These are phyloP conservation scores for Pseudopipra pipra DNA, from an alignment of 2,113 vertebrate genomes.

Conservation along the genomic window DNA sequence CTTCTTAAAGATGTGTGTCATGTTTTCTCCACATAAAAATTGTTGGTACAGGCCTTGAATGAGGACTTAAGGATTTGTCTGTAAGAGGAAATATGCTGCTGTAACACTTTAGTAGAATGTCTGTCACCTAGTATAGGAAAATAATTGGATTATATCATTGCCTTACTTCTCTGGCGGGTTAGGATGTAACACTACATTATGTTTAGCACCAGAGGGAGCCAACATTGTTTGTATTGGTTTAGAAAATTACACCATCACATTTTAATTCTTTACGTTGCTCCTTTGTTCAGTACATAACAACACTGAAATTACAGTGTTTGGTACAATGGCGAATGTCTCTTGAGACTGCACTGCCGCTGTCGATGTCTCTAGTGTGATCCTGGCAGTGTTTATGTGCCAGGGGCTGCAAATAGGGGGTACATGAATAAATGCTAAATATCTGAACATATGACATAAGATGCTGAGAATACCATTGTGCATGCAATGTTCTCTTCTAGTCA, in stretches of 20 bases:
- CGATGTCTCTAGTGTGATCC: background rate
- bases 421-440: conserved; percentile 50
- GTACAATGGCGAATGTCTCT: background rate
- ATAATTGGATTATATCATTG: conserved; percentile 6
- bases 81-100: background rate
- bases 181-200: background rate
- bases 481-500: background rate
- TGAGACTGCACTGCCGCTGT: background rate
- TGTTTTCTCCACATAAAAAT: background rate
- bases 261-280: background rate
- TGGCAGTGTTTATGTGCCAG: conserved; percentile 22
- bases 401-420: background rate
- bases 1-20: background rate
- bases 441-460: conserved; percentile 36
- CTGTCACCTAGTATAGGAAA: background rate
- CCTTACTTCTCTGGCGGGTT: background rate
- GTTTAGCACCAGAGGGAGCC: conserved; percentile 62
- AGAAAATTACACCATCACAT: background rate
- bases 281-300: background rate
- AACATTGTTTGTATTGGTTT: background rate
- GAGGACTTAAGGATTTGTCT: background rate
- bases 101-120: background rate
- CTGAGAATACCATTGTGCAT: conserved; percentile 39
- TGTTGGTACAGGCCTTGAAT: background rate
- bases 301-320: background rate